Conservation (phyloP, 2,888 invertebrate species). For the Chydorus sphaericus region DNA sequence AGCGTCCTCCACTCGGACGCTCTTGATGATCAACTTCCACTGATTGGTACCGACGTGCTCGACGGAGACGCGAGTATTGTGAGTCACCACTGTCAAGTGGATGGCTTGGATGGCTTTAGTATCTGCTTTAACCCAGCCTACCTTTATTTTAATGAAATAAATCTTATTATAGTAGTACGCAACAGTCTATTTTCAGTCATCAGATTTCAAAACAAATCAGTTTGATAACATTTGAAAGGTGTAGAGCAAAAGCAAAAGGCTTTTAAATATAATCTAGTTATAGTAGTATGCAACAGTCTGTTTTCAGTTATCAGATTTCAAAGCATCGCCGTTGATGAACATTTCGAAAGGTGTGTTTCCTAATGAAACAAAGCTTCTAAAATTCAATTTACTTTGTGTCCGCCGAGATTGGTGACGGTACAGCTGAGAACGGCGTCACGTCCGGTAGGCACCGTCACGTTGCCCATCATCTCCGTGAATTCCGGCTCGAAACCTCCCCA, state of each 20-base stretch:
- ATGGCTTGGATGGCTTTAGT: slow-evolving; percentile 77
- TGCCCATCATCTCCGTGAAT: slow-evolving; percentile 69
- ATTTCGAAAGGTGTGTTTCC: background rate
- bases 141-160: slow-evolving; percentile 47
- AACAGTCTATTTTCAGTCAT: background rate
- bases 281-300: too few species aligned
- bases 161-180: too few species aligned
- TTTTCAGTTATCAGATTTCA: background rate
- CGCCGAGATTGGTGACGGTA: slow-evolving; percentile 73
- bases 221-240: background rate
- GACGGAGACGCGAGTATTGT: slow-evolving; percentile 72
- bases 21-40: slow-evolving; percentile 80
- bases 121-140: slow-evolving; percentile 85
- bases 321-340: background rate
- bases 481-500: slow-evolving; percentile 50
- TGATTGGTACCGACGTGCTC: slow-evolving; percentile 70
- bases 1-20: slow-evolving; percentile 73
- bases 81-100: slow-evolving; percentile 80
- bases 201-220: background rate
- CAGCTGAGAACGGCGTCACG: slow-evolving; percentile 79
- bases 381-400: slow-evolving; percentile 55
- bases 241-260: background rate
- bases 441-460: slow-evolving; percentile 74
- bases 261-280: too few species aligned
- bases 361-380: background rate